These are phyloP conservation scores for Dendrophyllia cribrosa DNA, from an alignment of 64 coral and sea anemone species.

Conservation along the genomic window DNA sequence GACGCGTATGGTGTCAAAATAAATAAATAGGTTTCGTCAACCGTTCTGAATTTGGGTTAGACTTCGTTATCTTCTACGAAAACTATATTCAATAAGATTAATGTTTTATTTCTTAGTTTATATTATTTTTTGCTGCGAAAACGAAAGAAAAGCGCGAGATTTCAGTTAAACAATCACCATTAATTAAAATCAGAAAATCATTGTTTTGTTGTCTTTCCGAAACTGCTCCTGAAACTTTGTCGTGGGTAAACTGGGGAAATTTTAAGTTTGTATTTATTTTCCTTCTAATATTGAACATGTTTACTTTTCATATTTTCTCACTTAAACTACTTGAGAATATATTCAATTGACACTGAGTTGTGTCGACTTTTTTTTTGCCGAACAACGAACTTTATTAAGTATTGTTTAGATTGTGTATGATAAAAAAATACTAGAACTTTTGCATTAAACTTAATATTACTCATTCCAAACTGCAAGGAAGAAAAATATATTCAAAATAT, in stretches of 20 bases:
- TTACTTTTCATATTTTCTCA: not conserved
- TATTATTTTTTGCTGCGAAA: not conserved
- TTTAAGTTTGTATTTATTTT: not conserved
- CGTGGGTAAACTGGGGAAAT: not conserved
- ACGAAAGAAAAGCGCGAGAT: not conserved
- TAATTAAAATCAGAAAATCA: not conserved
- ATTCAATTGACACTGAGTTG: not conserved
- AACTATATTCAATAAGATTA: no score
- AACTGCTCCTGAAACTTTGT: no score
- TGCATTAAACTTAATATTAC: no score
- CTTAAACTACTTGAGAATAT: not conserved
- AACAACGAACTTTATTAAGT: not conserved
- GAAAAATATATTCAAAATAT: no score
- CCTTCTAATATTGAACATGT: not conserved
- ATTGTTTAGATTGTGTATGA: no score
- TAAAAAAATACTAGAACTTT: no score
- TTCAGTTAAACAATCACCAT: not conserved
- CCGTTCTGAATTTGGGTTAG: not conserved
- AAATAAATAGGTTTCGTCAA: constrained; percentile 1
- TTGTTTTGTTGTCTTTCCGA: not conserved
- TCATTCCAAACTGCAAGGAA: no score
- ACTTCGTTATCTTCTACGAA: not conserved
- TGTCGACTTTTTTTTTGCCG: not conserved
- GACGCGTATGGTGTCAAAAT: not conserved
- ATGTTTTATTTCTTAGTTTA: no score